Base-by-base conservation (phyloP, 2,888 invertebrate species). In the Amiota minor region DNA sequence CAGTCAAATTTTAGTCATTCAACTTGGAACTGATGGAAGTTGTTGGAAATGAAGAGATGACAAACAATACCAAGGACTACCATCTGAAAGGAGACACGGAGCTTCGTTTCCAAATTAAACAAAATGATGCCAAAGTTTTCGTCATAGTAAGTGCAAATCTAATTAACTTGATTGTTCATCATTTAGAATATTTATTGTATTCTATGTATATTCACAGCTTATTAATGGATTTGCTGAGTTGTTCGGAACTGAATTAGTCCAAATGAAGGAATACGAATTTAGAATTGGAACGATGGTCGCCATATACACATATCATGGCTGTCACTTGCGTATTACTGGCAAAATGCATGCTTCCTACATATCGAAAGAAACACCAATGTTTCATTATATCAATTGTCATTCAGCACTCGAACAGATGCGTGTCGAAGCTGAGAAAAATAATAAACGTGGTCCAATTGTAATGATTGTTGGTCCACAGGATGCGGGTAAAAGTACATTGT, bases 281-380 rank as follows among this genome's bases (percentile, higher is more conserved):
- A 92, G 92, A 10, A 92, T 95, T 3, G 97, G 98, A 0, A 95
- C 98, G 1, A 98, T 99, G 91, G 95, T 98, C 11, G 98, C 98
- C 0, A 95, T 99, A 16, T 99, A 95, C 87, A 97, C 98, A 1
- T 99, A 97, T 94, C 97, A 98, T 87, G 98, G 98, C 1, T 98
- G 98, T 87, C 93, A 93, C 0, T 90, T 99, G 0, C 96, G 96
- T 89, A 89, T 98, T 12, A 92, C 93, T 74, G 99, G 98, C 1
- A 94, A 94, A 88, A 96, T 97, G 1, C 98, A 98, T 89, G 97
- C 97, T 45, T 96, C 95, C 78, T 99, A 99, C 89, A 93, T 97
- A 0, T 97, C 98, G 0, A 97, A 97, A 88, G 98, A 98, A 88
- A 99, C 99, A 0, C 98, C 98, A 0, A 98, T 98, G 98, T 92